A percentile compares a stretch with the other conserved stretches of the same genome.
Conservation (phyloP, 2,113 vertebrate genomes). For the Sinocyclocheilus anophthalmus region DNA sequence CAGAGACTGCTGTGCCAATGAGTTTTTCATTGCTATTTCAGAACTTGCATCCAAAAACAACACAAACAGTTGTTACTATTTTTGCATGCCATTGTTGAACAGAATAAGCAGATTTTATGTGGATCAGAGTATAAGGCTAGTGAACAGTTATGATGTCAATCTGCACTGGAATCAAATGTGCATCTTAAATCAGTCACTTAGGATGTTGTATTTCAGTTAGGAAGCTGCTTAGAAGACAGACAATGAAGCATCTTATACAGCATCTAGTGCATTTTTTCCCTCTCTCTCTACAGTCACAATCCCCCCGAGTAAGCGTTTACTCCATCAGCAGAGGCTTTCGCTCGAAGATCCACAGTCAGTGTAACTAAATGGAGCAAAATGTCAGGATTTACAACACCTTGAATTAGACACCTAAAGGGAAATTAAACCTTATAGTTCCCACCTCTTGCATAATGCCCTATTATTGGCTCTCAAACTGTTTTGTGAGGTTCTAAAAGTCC, state of each 20-base stretch:
- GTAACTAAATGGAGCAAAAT: neutral
- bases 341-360: neutral
- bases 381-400: neutral
- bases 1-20: neutral
- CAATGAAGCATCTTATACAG: neutral
- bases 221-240: neutral
- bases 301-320: neutral
- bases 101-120: neutral
- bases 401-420: neutral
- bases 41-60: neutral
- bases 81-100: neutral
- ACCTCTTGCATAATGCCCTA: neutral
- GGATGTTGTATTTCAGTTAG: neutral
- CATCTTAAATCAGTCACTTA: neutral
- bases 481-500: neutral
- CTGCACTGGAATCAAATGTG: neutral
- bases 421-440: neutral
- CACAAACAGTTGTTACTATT: neutral
- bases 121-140: neutral
- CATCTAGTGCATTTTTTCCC: neutral
- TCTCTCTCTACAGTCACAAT: neutral
- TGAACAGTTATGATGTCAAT: neutral
- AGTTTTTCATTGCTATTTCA: neutral
- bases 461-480: neutral
- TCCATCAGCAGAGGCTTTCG: slow-evolving; percentile 4